A percentile compares a stretch with the other conserved stretches of the same genome.
Evolutionary conservation across 2,113 vertebrate species (phyloP).

Genomic region (Rostratula benghalensis): DNA sequence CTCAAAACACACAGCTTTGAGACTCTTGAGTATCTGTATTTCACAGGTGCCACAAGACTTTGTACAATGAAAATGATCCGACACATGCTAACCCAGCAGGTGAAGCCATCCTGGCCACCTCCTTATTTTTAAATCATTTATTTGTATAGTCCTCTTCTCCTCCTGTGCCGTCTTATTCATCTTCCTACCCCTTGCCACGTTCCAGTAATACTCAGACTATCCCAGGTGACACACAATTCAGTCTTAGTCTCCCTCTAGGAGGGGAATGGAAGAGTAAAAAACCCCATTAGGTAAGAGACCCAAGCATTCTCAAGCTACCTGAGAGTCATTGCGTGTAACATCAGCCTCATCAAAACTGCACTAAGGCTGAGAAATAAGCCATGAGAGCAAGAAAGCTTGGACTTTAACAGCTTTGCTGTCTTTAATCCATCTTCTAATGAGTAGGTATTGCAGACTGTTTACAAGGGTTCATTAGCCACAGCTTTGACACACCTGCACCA

Average conservation of each 20-base stretch:
- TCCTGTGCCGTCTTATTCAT: background rate
- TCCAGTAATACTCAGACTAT: background rate
- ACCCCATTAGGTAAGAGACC: background rate
- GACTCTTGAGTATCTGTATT: background rate
- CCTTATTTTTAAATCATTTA: background rate
- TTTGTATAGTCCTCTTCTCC: background rate
- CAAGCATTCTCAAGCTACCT: background rate
- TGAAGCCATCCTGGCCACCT: background rate
- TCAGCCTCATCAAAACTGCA: slow-evolving; percentile 8
- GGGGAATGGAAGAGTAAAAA: background rate
- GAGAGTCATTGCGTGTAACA: background rate
- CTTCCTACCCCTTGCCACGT: background rate
- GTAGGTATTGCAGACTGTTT: background rate
- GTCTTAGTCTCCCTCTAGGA: background rate
- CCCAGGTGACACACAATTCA: background rate
- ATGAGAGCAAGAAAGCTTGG: background rate
- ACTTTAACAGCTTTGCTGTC: background rate
- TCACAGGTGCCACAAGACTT: background rate
- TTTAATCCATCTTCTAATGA: slow-evolving; percentile 49
- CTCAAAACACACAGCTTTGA: background rate
- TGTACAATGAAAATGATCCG: background rate
- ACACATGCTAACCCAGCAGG: background rate
- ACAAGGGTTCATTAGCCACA: background rate
- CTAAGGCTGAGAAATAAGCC: background rate
- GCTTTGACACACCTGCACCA: background rate